These are phyloP conservation scores for Arctocebus calabarensis DNA, from an alignment of 2,797 vertebrate species.

Conservation along the genomic window DNA sequence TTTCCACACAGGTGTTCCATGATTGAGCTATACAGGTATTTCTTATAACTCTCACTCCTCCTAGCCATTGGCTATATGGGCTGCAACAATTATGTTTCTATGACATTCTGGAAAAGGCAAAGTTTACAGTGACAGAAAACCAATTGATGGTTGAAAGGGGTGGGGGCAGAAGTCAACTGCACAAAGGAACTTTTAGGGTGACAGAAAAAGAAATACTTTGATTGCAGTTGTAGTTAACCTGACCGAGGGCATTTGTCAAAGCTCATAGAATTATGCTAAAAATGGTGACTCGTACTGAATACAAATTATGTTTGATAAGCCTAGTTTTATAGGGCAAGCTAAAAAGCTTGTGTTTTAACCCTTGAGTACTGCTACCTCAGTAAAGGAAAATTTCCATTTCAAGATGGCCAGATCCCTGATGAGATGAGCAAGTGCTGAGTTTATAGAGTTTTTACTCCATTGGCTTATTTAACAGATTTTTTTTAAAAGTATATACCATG, in stretches of 20 bases:
- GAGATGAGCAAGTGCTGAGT: background rate
- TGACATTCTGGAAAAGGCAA: background rate
- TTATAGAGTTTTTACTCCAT: background rate
- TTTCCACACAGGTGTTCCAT: too few relatives aligned
- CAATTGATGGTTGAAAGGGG: background rate
- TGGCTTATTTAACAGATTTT: background rate
- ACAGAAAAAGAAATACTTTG: background rate
- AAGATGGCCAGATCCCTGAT: background rate
- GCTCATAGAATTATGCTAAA: background rate
- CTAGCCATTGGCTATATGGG: too few relatives aligned
- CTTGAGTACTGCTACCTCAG: background rate
- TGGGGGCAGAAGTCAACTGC: background rate
- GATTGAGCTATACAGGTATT: too few relatives aligned
- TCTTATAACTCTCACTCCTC: too few relatives aligned
- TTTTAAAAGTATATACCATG: accelerated
- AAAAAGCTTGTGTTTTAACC: background rate
- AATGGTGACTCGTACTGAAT: background rate
- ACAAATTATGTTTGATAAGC: background rate
- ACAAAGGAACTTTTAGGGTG: background rate
- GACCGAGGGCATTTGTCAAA: background rate
- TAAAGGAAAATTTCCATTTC: background rate
- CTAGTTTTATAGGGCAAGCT: background rate
- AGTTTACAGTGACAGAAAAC: background rate
- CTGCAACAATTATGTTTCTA: background rate
- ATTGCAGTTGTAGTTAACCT: background rate